A percentile compares a stretch with the other conserved stretches of the same genome.
Conservation (phyloP, 2,113 vertebrate species). For the Chaetura pelagica region DNA sequence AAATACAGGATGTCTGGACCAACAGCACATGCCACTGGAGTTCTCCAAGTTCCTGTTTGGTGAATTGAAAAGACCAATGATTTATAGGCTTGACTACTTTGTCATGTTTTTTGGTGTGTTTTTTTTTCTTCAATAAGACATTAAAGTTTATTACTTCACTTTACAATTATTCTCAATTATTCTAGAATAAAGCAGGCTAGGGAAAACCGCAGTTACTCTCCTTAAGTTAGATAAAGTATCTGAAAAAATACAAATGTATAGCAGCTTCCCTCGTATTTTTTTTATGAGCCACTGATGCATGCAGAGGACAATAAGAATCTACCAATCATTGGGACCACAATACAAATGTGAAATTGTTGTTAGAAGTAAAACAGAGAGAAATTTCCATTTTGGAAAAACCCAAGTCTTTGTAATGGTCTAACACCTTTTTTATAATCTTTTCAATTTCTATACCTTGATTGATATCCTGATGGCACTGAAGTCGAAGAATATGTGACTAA, state of each 20-base stretch:
- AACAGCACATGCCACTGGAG: background rate
- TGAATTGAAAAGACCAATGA: constrained; percentile 3
- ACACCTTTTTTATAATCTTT: background rate
- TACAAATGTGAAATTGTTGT: background rate
- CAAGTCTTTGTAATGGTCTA: background rate
- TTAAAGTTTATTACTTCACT: background rate
- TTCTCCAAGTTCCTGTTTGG: constrained; percentile 13
- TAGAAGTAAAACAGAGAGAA: background rate
- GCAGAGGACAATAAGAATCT: background rate
- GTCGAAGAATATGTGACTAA: background rate
- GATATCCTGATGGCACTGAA: background rate
- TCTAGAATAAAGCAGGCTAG: background rate
- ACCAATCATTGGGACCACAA: background rate
- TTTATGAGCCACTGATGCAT: background rate
- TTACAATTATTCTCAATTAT: background rate
- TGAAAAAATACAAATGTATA: background rate
- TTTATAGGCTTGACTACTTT: background rate
- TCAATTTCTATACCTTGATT: background rate
- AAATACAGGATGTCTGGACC: constrained; percentile 38
- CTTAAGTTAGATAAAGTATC: background rate
- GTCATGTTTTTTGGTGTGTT: background rate
- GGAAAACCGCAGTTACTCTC: background rate
- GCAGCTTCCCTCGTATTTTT: background rate
- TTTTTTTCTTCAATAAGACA: background rate
- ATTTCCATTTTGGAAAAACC: background rate